These are phyloP conservation scores for Aphrophora alni DNA, from an alignment of 2,888 invertebrate genomes.

Conservation along the genomic window DNA sequence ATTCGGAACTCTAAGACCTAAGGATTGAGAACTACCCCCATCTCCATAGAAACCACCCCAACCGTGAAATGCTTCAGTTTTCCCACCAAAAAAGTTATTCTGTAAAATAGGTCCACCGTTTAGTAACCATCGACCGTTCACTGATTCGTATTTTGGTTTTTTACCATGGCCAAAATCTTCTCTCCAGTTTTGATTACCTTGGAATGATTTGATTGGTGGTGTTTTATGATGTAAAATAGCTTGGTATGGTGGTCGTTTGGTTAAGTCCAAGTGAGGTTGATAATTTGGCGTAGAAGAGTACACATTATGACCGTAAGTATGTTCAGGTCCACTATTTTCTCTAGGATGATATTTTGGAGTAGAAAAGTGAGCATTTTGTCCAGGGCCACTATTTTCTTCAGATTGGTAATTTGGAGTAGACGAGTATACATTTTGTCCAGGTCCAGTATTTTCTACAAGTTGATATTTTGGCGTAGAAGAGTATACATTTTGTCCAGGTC, in stretches of 20 bases:
- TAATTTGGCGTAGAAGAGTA: not conserved
- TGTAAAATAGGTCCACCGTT: constrained; percentile 27
- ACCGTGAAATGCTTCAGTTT: not conserved
- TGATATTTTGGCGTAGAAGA: not conserved
- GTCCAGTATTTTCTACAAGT: not conserved
- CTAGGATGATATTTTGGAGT: no score
- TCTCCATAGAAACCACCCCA: constrained; percentile 19
- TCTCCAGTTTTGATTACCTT: not conserved
- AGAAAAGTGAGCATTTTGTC: no score
- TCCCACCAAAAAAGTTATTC: not conserved
- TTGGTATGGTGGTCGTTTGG: not conserved
- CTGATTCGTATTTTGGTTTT: constrained; percentile 16
- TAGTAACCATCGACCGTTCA: constrained; percentile 13
- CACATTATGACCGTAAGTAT: not conserved
- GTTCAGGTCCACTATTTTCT: not conserved
- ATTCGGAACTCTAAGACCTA: not conserved
- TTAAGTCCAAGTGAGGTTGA: not conserved
- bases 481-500: not conserved
- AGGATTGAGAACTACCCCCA: not conserved
- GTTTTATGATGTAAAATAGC: not conserved
- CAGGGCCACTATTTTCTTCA: not conserved
- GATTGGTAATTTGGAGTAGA: not conserved
- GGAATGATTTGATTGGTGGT: constrained; percentile 9
- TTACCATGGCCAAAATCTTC: constrained; percentile 6
- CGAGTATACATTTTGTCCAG: not conserved